Evolutionary conservation across 2,797 vertebrate species (phyloP), one percentile per base, ranked within the genome.

Genomic region (Rhabdomys pumilio): DNA sequence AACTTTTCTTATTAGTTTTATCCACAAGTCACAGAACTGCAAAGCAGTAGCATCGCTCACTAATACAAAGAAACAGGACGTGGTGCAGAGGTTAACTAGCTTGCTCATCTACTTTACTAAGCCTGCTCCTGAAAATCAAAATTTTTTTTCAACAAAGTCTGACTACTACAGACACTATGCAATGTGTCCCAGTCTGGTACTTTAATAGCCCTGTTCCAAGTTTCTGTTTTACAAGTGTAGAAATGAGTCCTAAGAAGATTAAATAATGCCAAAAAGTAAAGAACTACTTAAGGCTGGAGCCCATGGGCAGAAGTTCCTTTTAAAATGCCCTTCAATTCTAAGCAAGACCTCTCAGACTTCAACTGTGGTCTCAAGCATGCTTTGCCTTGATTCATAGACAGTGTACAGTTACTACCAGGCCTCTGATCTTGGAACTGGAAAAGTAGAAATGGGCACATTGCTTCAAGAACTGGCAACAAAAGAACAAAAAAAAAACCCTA

Each of bases 1-100:
- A 93, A 29, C 4, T 44, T 80, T 50, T n/a, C 67, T 38, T 14
- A 1, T 50, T 61, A 83, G 75, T 77, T 88, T 90, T 82, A 72
- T 14, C 14, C 59, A 91, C 20, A 55, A 6, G 31, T 72, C 41
- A n/a, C 65, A 22, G 15, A 24, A n/a, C 53, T 65, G 29, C 53
- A 93, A 34, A 59, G 11, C 79, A 67, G 4, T 34, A 44, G 34
- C 12, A 22, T 82, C 15, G 1, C 12, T 5, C 2, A 44, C 31
- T 73, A 90, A 94, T 85, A 88, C 26, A 91, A 76, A 55, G 34
- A 91, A 89, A 93, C 20, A 95, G 41, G 77, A 95, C n/a, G 44
- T 75, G 3, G 17, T 31, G 73, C 11, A 72, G 20, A 77, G n/a
- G 34, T 67, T 81, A 81, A 88, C 41, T 57, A 72, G 72, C 4